Evolutionary conservation across 2,888 invertebrate species (phyloP), one percentile per base, ranked within the genome.

Genomic region (Dasypolia templi): DNA sequence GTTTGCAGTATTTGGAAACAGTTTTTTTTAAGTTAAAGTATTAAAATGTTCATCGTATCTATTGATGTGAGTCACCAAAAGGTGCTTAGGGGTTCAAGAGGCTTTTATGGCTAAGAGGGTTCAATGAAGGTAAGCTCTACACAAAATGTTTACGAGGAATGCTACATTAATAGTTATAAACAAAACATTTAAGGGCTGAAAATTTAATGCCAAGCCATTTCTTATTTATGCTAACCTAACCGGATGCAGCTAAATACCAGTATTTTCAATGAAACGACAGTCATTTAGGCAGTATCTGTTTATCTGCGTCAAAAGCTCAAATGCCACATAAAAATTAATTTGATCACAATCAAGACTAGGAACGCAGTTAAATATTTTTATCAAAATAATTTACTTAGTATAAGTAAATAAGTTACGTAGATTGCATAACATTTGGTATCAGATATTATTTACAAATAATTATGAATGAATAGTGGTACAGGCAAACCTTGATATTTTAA

Each of bases 401-500:
- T n/a, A n/a, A n/a, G n/a, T n/a, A n/a, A n/a, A n/a, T n/a, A n/a
- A n/a, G n/a, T n/a, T n/a, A n/a, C n/a, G 17, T 32, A 17, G 6
- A 73, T 59, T 73, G 56, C 65, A 69, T 56, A 66, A 80, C 46
- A 19, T 55, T 39, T 62, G 1, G 44, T 32, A 65, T 51, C n/a
- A 61, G 59, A 66, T n/a, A 79, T 66, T 80, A 79, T 63, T 29
- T 59, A 71, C 78, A 42, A 62, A 71, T 63, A 71, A 75, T 66
- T 64, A 75, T 76, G 66, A 80, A 80, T 81, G 55, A 81, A 72
- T 77, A 77, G 29, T 59, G 55, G 14, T 44, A 19, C 14, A 26
- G 44, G 49, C 51, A 64, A 77, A 55, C 81, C 73, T 82, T 82
- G 78, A 64, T 29, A 26, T 22, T 64, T 64, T 56, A 81, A 81